phyloP scores from a whole-genome alignment of 92 coral and sea anemone species.

The Parazoanthus swiftii region DNA sequence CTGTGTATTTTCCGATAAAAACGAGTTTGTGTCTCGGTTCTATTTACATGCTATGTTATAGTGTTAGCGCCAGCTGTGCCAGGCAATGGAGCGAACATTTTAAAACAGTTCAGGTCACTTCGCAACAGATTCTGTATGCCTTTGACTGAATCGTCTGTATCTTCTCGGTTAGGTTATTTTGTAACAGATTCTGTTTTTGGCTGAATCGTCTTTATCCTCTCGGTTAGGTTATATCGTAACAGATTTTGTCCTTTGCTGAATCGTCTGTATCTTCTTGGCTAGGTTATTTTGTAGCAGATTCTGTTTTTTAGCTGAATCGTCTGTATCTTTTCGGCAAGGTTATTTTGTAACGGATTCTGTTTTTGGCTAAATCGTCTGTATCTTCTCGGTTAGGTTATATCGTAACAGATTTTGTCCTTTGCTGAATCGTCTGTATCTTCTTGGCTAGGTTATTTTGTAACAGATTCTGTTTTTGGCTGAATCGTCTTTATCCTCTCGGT shows the following conservation, averaged over 20 bases:
- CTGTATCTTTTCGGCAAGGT: background rate
- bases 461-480: background rate
- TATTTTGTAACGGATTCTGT: background rate
- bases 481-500: background rate
- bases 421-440: background rate
- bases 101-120: too few species aligned
- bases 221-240: background rate
- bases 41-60: background rate
- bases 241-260: constrained; percentile 4
- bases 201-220: background rate
- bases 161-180: background rate
- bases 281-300: background rate
- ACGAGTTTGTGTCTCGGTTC: background rate
- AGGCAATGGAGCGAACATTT: background rate
- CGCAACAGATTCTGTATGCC: background rate
- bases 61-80: background rate
- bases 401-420: background rate
- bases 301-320: background rate
- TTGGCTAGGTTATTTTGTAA: background rate
- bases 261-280: background rate
- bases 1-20: background rate
- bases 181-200: background rate
- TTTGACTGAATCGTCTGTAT: background rate
- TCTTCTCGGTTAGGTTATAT: background rate
- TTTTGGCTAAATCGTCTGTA: background rate